phyloP scores from a whole-genome alignment of 2,888 invertebrate genomes.

The Thera obeliscata region DNA sequence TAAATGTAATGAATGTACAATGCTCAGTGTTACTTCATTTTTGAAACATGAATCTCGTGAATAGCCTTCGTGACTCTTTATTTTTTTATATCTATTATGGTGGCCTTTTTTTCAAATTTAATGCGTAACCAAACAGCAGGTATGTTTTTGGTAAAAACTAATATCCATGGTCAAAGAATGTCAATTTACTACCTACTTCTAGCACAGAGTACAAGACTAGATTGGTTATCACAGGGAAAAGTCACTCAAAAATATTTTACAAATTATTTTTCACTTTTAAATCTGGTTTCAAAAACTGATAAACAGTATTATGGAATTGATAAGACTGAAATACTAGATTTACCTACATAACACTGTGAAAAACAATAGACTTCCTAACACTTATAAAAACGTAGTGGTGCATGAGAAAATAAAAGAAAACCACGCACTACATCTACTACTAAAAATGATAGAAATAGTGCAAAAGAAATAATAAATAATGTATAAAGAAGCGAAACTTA shows the following conservation, averaged over 20 bases:
- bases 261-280: no score
- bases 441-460: conserved; percentile 66
- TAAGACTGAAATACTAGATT: not conserved
- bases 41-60: no score
- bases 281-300: no score
- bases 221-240: conserved; percentile 26
- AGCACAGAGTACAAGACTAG: conserved; percentile 6
- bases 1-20: no score
- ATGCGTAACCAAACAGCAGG: no score
- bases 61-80: no score
- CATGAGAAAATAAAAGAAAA: conserved; percentile 67
- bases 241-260: not conserved
- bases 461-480: conserved; percentile 67
- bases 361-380: conserved; percentile 46
- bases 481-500: conserved; percentile 71
- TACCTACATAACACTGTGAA: conserved; percentile 7
- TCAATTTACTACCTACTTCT: conserved; percentile 1
- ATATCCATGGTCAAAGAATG: not conserved
- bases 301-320: not conserved
- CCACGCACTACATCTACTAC: conserved; percentile 71
- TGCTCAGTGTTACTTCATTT: no score
- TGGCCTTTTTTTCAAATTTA: no score
- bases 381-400: conserved; percentile 73
- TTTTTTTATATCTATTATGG: no score
- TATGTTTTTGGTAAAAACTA: no score